These are phyloP conservation scores for Stegodyphus mimosarum DNA, from an alignment of 1,140 invertebrate species.

Conservation along the genomic window DNA sequence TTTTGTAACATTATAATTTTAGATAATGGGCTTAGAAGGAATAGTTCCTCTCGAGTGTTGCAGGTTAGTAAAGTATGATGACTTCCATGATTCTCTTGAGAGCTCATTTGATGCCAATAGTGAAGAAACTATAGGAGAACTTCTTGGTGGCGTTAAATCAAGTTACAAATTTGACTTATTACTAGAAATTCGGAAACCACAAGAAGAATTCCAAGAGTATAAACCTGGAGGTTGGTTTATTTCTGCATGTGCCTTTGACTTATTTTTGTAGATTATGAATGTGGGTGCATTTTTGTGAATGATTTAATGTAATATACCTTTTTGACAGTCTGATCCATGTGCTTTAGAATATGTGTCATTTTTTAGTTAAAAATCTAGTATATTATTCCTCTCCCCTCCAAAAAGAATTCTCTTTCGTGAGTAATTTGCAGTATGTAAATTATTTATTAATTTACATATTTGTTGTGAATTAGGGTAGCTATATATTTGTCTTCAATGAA, in stretches of 20 bases:
- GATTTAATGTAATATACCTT: too few species aligned
- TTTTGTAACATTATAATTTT: not conserved
- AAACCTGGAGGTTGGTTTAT: slow-evolving; percentile 72
- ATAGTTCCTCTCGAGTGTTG: slow-evolving; percentile 76
- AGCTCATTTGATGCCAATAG: slow-evolving; percentile 77
- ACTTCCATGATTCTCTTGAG: slow-evolving; percentile 76
- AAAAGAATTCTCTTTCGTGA: too few species aligned
- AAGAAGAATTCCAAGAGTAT: slow-evolving; percentile 77
- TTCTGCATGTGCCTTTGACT: slow-evolving; percentile 28
- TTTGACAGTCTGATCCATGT: too few species aligned
- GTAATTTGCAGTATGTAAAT: too few species aligned
- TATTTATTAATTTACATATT: too few species aligned
- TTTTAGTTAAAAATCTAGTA: too few species aligned
- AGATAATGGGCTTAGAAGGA: slow-evolving; percentile 74
- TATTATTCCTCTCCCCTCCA: too few species aligned
- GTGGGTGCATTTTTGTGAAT: slow-evolving; percentile 6
- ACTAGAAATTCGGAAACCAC: slow-evolving; percentile 76
- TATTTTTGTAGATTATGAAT: slow-evolving; percentile 11
- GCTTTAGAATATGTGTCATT: too few species aligned
- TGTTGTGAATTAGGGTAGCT: too few species aligned
- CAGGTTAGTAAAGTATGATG: slow-evolving; percentile 80
- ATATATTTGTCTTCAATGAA: too few species aligned
- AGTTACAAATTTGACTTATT: slow-evolving; percentile 75
- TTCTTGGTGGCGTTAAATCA: slow-evolving; percentile 70
- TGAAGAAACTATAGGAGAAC: slow-evolving; percentile 71